Percentiles rank a stretch among this genome's conserved stretches.
These are phyloP conservation scores for Rotaria socialis DNA, from an alignment of 2,888 invertebrate species.

Conservation along the genomic window DNA sequence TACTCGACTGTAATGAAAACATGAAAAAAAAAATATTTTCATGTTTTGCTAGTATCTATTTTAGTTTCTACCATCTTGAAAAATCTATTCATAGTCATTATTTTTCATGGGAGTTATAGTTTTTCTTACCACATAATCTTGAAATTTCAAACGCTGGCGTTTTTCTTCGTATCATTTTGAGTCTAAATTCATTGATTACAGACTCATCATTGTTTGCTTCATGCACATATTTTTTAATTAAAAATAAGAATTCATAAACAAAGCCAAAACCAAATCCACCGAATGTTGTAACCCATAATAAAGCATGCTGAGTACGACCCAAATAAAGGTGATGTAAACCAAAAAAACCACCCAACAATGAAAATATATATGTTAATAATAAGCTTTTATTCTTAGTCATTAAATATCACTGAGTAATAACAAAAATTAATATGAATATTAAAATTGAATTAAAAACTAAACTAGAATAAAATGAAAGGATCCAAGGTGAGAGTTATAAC, in stretches of 20 bases:
- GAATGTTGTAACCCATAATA: conserved; percentile 79
- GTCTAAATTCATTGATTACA: neutral
- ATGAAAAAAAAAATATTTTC: neutral
- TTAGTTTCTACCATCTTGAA: neutral
- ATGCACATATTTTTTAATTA: conserved; percentile 77
- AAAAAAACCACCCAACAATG: conserved; percentile 80
- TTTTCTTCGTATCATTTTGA: neutral
- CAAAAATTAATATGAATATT: neutral
- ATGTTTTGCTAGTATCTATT: conserved; percentile 6
- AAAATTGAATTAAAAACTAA: neutral
- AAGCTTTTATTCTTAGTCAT: conserved; percentile 52
- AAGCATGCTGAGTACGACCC: conserved; percentile 79
- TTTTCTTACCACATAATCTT: neutral
- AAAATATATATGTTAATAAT: conserved; percentile 72
- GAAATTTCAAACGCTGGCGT: neutral
- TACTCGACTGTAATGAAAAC: neutral
- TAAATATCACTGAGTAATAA: neutral
- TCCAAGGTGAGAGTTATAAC: neutral
- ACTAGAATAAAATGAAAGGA: neutral
- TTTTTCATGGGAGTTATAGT: too few relatives aligned
- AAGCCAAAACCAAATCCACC: conserved; percentile 80
- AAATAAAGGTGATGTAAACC: conserved; percentile 87
- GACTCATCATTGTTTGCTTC: conserved; percentile 62
- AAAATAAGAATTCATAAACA: conserved; percentile 73
- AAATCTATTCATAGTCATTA: too few relatives aligned